Conservation (phyloP, 2,888 invertebrate genomes). For the Troides aeacus region DNA sequence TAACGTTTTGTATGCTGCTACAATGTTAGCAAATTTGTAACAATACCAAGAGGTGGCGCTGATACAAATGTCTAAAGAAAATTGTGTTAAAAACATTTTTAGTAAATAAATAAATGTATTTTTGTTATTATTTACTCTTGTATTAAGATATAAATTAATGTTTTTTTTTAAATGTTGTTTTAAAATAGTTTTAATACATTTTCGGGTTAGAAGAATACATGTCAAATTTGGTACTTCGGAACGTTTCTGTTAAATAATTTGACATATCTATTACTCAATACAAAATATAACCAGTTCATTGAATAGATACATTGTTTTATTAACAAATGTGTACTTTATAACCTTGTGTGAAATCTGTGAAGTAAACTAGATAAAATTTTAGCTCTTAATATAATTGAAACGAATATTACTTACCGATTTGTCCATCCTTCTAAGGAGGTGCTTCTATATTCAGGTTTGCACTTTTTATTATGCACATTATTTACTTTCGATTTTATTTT, state of each 20-base stretch:
- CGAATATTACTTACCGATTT: slow-evolving; percentile 57
- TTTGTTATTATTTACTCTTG: not conserved
- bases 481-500: slow-evolving; percentile 68
- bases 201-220: no score
- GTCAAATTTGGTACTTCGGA: not conserved
- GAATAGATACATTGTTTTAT: not conserved
- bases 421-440: slow-evolving; percentile 70
- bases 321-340: not conserved
- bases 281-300: not conserved
- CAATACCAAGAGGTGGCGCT: slow-evolving; percentile 3
- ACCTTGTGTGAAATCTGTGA: not conserved
- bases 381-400: not conserved
- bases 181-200: no score
- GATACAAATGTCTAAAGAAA: not conserved
- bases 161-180: no score
- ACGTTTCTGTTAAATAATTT: not conserved
- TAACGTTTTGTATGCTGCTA: not conserved
- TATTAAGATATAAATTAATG: no score
- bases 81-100: not conserved
- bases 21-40: not conserved
- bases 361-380: not conserved
- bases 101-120: not conserved
- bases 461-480: slow-evolving; percentile 67
- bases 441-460: slow-evolving; percentile 69
- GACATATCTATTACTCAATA: not conserved